phyloP scores from a whole-genome alignment of 2,797 vertebrate genomes.

The Sebastes alutus region DNA sequence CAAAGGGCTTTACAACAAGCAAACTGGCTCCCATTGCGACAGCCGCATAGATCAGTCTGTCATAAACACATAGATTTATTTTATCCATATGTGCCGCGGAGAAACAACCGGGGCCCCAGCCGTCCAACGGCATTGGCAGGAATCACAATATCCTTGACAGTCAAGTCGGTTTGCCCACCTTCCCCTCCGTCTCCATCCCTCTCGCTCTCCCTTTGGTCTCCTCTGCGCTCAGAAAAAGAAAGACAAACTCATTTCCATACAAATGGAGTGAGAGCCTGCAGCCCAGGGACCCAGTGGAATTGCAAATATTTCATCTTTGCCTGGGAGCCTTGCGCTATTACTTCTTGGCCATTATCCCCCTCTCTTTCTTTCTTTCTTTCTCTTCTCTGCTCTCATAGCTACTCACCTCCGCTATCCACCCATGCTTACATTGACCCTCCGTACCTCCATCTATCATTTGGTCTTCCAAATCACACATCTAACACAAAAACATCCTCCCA shows the following conservation, averaged over 20 bases:
- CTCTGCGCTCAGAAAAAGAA: slow-evolving; percentile 72
- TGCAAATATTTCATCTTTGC: slow-evolving; percentile 88
- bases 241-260: slow-evolving; percentile 88
- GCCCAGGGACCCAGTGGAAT: slow-evolving; percentile 82
- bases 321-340: slow-evolving; percentile 76
- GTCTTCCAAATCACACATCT: slow-evolving; percentile 39
- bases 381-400: slow-evolving; percentile 29
- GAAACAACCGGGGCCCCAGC: slow-evolving; percentile 61
- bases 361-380: slow-evolving; percentile 50
- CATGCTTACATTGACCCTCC: slow-evolving; percentile 14
- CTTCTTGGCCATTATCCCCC: slow-evolving; percentile 73
- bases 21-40: slow-evolving; percentile 54
- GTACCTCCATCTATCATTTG: slow-evolving; percentile 14
- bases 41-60: slow-evolving; percentile 71
- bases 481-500: slow-evolving; percentile 26
- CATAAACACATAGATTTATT: slow-evolving; percentile 79
- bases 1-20: slow-evolving; percentile 69
- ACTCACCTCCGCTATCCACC: slow-evolving; percentile 24
- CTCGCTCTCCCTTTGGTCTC: slow-evolving; percentile 65
- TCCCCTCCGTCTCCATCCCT: slow-evolving; percentile 52
- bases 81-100: slow-evolving; percentile 73
- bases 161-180: slow-evolving; percentile 64
- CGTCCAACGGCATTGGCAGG: slow-evolving; percentile 71
- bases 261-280: slow-evolving; percentile 85
- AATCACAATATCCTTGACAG: slow-evolving; percentile 77